Evolutionary conservation across 2,888 invertebrate genomes (phyloP).

Genomic region (Eupithecia insigniata): DNA sequence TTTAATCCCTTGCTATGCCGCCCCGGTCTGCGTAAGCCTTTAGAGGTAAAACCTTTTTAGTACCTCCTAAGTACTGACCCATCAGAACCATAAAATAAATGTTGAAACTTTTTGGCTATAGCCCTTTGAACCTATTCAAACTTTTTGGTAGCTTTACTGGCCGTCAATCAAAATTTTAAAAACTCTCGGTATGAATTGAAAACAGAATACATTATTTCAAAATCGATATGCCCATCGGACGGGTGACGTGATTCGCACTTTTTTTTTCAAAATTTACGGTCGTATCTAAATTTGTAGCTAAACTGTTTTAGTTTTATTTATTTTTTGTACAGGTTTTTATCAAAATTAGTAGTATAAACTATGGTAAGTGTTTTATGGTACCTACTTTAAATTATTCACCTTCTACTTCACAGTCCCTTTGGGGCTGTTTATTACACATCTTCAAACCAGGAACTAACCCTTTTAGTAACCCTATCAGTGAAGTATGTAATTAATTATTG

Average conservation of each 20-base stretch:
- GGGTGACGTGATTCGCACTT: slow-evolving; percentile 68
- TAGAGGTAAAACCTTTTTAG: not conserved
- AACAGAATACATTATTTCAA: slow-evolving; percentile 62
- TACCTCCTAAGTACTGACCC: not conserved
- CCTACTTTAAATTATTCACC: not conserved
- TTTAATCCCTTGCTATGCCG: too few relatives aligned
- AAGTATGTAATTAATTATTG: too few relatives aligned
- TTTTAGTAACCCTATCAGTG: not conserved
- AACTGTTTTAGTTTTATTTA: slow-evolving; percentile 61
- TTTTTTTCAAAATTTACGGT: slow-evolving; percentile 77
- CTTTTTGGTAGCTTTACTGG: slow-evolving; percentile 45
- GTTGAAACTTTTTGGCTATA: not conserved
- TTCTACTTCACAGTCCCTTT: not conserved
- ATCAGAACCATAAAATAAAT: not conserved
- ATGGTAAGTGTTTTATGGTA: slow-evolving; percentile 71
- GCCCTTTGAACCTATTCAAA: slow-evolving; percentile 16
- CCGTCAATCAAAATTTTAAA: slow-evolving; percentile 39
- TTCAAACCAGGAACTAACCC: not conserved
- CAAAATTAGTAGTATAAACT: slow-evolving; percentile 73
- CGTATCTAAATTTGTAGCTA: slow-evolving; percentile 66
- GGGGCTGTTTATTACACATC: not conserved
- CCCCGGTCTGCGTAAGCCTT: too few relatives aligned
- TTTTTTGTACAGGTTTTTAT: slow-evolving; percentile 57
- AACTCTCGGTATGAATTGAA: slow-evolving; percentile 56
- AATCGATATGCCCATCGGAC: slow-evolving; percentile 69